These are phyloP conservation scores for Siniperca undulata DNA, from an alignment of 2,797 vertebrate species.

Conservation along the genomic window DNA sequence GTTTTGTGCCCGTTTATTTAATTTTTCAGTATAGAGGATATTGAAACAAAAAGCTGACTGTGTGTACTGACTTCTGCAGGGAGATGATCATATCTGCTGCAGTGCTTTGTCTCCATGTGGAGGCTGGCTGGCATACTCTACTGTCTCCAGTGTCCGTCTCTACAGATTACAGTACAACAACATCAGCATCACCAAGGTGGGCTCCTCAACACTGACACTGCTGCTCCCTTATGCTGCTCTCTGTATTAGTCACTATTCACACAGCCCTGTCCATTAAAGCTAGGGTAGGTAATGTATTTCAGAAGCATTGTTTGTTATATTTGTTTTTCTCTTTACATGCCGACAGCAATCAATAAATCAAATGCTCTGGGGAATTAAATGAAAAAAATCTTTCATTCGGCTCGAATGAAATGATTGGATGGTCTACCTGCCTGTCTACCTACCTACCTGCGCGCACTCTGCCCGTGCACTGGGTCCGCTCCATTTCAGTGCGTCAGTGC, in stretches of 20 bases:
- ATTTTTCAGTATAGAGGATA: not conserved
- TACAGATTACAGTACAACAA: conserved; percentile 83
- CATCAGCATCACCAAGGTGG: conserved; percentile 89
- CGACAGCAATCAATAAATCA: no score
- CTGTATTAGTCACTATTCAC: not conserved
- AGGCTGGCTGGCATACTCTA: conserved; percentile 91
- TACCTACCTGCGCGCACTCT: no score
- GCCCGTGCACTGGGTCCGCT: no score
- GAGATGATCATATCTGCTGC: conserved; percentile 92
- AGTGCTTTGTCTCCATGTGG: conserved; percentile 92
- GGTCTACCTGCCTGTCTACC: no score
- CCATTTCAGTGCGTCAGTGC: no score
- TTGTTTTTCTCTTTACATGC: no score
- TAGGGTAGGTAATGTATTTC: no score
- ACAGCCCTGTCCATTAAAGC: not conserved
- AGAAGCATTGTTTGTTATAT: no score
- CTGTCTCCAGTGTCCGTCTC: conserved; percentile 87
- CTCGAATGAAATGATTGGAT: no score
- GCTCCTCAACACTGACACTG: not conserved
- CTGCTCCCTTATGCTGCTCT: not conserved
- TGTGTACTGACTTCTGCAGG: conserved; percentile 79
- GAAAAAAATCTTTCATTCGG: no score
- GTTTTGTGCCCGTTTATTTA: not conserved
- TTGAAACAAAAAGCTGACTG: not conserved
- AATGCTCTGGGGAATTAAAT: no score